A percentile compares a stretch with the other conserved stretches of the same genome.
These are phyloP conservation scores for Zoanthus sansibaricus DNA, from an alignment of 92 coral and sea anemone genomes.

Conservation along the genomic window DNA sequence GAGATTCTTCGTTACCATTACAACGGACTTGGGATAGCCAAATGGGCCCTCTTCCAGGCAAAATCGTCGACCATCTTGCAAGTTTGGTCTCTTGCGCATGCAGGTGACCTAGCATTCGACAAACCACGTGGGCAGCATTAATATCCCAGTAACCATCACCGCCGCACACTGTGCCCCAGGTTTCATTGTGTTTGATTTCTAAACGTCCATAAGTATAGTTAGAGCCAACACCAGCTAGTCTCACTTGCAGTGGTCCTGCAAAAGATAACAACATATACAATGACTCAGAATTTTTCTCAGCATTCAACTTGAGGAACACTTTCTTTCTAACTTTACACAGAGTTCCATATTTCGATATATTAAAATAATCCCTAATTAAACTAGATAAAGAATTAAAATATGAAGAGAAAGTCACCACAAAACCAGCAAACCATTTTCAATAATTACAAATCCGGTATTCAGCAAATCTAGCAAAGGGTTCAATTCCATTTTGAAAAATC, in stretches of 20 bases:
- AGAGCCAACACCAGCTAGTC: slow-evolving; percentile 33
- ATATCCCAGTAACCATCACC: slow-evolving; percentile 39
- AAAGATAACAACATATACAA: not conserved
- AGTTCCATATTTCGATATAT: too few species aligned
- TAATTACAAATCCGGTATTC: too few species aligned
- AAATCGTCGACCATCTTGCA: slow-evolving; percentile 31
- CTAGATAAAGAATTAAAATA: too few species aligned
- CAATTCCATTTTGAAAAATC: too few species aligned
- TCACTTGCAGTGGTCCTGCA: not conserved
- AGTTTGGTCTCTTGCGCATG: slow-evolving; percentile 14
- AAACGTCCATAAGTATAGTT: slow-evolving; percentile 37
- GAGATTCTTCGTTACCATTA: slow-evolving; percentile 9
- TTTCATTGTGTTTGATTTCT: slow-evolving; percentile 34
- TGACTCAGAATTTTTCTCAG: too few species aligned
- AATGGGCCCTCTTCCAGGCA: slow-evolving; percentile 31
- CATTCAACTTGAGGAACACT: too few species aligned
- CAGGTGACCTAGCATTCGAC: slow-evolving; percentile 30
- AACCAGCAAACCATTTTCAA: too few species aligned
- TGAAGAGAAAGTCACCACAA: too few species aligned
- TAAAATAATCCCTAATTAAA: too few species aligned
- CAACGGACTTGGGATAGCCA: slow-evolving; percentile 36
- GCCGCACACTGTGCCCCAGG: slow-evolving; percentile 50
- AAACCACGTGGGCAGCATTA: slow-evolving; percentile 33
- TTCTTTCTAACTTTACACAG: too few species aligned
- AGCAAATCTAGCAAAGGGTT: too few species aligned